Evolutionary conservation across 2,113 vertebrate species (phyloP), one percentile per base, ranked within the genome.

Genomic region (Menidia beryllina): DNA sequence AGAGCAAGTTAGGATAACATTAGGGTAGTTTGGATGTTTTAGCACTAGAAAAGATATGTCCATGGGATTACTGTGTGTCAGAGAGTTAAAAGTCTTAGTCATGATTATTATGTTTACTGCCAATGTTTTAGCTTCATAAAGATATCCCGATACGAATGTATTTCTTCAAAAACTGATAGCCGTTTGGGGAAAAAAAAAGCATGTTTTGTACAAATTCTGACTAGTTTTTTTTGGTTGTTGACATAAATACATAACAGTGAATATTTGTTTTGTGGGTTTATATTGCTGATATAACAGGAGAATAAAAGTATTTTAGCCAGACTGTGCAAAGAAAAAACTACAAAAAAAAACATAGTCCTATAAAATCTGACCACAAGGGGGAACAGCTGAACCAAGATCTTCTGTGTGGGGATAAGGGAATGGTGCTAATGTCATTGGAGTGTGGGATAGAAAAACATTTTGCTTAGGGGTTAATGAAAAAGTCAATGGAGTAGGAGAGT

Each of bases 391-490:
- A 74, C 85, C 77, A 72, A 74, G 21, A 66, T 77, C 55, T 21
- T 30, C 17, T 23, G 9, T 25, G 66, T n/a, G 43, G 27, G 24
- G 41, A 3, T 15, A 20, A 12, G 53, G 39, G 57, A 27, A 23
- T 25, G 52, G 48, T 62, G 60, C 49, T 63, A 25, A 56, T 82
- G 66, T 74, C 73, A 64, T 43, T 73, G 72, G 61, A 88, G 87
- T 88, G 89, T 91, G 86, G 81, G 76, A 88, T 84, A 90, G 75
- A 77, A 87, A 91, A 90, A 89, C 89, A 89, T 89, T 87, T 86
- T 86, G 84, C 84, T 82, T 79, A 88, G 83, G 81, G 90, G 82
- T 91, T 87, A 92, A 91, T 92, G 85, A 91, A 90, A 86, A 82
- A 89, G 87, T 86, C 81, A 86, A 63, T 77, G 82, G 89, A 86